Evolutionary conservation across 2,113 vertebrate species (phyloP), one percentile per base, ranked within the genome.

Genomic region (Lutjanus erythropterus): DNA sequence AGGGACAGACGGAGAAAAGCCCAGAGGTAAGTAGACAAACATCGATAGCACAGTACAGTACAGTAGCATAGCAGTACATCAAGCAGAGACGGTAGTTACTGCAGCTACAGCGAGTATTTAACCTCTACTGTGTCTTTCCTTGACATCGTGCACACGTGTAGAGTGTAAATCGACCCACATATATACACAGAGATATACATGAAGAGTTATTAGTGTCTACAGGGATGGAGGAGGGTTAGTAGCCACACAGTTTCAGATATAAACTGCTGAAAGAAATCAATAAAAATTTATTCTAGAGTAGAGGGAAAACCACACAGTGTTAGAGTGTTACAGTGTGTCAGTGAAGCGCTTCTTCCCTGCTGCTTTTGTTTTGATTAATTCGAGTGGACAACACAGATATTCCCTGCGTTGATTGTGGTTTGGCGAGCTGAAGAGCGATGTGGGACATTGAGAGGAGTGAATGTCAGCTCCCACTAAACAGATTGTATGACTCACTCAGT

Each of bases 1-100:
- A 71, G 5, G 35, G 37, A 62, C 15, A 65, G 72, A 50, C 82
- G 80, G 86, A 90, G 77, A 90, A 44, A 84, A 92, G 75, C 88
- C 79, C 86, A 87, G 80, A 92, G 89, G 88, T 93, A 77, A 93
- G 68, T 89, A 6, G 88, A 90, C 92, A 88, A 70, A 91, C 89
- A 84, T 3, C 35, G 59, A 86, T 59, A 88, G 85, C 86, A 89
- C 68, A 62, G 70, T n/a, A n/a, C n/a, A 84, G 78, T 71, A 66
- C 78, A 86, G 65, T 55, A 73, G 67, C 83, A 84, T 6, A 76
- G 80, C 87, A 89, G 56, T 69, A 66, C 61, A 85, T 65, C 18
- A 60, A 86, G 72, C 84, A 83, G 1, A 83, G 66, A 81, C 83
- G 76, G 15, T 77, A 58, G 9, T 56, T 67, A 85, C 81, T 80